phyloP scores from a whole-genome alignment of 2,113 vertebrate species.

The Bos indicus region DNA sequence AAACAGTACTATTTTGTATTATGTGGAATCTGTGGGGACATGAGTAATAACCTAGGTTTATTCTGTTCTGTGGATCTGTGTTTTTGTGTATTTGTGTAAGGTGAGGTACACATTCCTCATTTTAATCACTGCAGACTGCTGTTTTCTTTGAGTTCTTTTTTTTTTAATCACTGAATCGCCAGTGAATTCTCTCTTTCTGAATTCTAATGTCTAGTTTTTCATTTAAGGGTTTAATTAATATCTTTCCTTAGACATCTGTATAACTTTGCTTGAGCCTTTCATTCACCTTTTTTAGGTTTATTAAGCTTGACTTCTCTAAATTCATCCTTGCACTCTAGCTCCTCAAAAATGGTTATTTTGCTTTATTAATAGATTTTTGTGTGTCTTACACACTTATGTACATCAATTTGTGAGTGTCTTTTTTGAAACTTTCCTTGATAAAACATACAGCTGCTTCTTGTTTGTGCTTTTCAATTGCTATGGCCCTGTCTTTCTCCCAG shows the following conservation, averaged over 20 bases:
- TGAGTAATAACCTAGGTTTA: background rate
- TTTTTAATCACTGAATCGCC: background rate
- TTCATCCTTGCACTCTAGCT: background rate
- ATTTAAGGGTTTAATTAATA: constrained; percentile 26
- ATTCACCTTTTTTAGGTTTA: background rate
- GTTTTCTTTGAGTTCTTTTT: background rate
- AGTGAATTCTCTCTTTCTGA: background rate
- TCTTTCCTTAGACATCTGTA: background rate
- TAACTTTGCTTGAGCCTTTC: background rate
- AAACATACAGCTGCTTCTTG: background rate
- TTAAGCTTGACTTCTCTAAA: background rate
- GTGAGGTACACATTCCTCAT: background rate
- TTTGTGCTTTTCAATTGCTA: background rate
- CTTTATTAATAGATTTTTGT: background rate
- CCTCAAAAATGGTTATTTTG: background rate
- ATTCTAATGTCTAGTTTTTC: constrained; percentile 4
- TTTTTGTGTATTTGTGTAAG: constrained; percentile 1
- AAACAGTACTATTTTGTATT: background rate
- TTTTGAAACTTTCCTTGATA: background rate
- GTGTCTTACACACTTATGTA: background rate
- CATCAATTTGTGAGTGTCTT: background rate
- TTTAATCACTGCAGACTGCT: background rate
- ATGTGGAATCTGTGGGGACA: background rate
- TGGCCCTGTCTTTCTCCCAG: background rate
- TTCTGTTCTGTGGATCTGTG: background rate